A percentile compares a stretch with the other conserved stretches of the same genome.
These are phyloP conservation scores for Maccullochella peelii DNA, from an alignment of 2,113 vertebrate genomes.

Conservation along the genomic window DNA sequence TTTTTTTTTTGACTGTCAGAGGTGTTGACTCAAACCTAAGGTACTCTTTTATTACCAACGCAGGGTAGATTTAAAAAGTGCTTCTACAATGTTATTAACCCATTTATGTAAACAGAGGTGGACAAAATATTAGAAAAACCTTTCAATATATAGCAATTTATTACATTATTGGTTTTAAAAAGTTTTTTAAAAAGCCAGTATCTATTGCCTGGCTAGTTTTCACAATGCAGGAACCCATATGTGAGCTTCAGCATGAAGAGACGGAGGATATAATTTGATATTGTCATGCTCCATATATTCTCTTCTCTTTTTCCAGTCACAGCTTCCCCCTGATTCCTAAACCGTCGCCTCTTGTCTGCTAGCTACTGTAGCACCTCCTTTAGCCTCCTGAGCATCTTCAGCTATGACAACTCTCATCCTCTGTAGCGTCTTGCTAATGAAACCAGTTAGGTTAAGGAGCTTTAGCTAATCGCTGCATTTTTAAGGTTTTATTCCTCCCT, in stretches of 20 bases:
- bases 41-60: neutral
- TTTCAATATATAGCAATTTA: neutral
- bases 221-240: neutral
- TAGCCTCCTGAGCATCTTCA: conserved; percentile 33
- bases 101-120: neutral
- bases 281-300: neutral
- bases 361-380: conserved; percentile 27
- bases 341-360: conserved; percentile 20
- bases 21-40: neutral
- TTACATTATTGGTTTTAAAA: neutral
- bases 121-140: neutral
- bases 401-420: conserved; percentile 52
- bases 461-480: conserved; percentile 67
- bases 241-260: neutral
- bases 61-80: neutral
- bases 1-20: neutral
- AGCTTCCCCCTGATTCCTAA: neutral
- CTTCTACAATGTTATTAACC: neutral
- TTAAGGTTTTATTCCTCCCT: conserved; percentile 21
- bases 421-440: conserved; percentile 51
- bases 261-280: neutral
- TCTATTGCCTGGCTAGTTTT: neutral
- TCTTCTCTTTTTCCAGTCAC: conserved; percentile 3
- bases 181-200: neutral
- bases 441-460: conserved; percentile 66